A percentile compares a stretch with the other conserved stretches of the same genome.
Evolutionary conservation across 2,797 vertebrate species (phyloP).

Genomic region (Microtus californicus): DNA sequence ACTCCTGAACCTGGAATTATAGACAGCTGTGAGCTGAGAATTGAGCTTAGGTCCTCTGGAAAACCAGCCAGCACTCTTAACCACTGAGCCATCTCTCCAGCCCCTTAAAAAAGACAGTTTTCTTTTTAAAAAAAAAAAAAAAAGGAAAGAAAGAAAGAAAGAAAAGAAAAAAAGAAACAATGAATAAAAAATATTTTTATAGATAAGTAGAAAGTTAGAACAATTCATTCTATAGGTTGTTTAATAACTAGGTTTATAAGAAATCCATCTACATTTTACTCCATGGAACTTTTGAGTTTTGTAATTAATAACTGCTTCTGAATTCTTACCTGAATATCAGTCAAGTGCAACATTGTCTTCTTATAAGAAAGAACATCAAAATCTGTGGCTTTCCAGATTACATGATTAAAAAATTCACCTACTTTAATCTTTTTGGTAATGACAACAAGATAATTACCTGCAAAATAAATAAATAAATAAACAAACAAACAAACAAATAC

Average conservation of each 20-base stretch:
- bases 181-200: not conserved
- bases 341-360: conserved; percentile 97
- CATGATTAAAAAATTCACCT: conserved; percentile 94
- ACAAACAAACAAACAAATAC: not conserved
- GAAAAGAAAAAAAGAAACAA: no score
- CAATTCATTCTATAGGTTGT: not conserved
- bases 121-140: no score
- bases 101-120: no score
- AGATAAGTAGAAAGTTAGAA: not conserved
- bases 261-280: not conserved
- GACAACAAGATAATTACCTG: conserved; percentile 96
- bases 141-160: no score
- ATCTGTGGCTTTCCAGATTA: conserved; percentile 95
- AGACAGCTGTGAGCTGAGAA: not conserved
- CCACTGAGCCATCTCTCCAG: not conserved
- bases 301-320: not conserved
- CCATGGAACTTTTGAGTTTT: not conserved
- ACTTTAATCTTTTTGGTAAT: conserved; percentile 98
- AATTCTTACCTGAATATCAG: conserved; percentile 94
- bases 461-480: conserved; percentile 56
- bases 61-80: not conserved
- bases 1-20: not conserved
- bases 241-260: conserved; percentile 11
- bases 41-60: not conserved
- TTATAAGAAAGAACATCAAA: conserved; percentile 97